A percentile compares a stretch with the other conserved stretches of the same genome.
Conservation (phyloP, 2,888 invertebrate species). For the Marasmarcha lunaedactyla region DNA sequence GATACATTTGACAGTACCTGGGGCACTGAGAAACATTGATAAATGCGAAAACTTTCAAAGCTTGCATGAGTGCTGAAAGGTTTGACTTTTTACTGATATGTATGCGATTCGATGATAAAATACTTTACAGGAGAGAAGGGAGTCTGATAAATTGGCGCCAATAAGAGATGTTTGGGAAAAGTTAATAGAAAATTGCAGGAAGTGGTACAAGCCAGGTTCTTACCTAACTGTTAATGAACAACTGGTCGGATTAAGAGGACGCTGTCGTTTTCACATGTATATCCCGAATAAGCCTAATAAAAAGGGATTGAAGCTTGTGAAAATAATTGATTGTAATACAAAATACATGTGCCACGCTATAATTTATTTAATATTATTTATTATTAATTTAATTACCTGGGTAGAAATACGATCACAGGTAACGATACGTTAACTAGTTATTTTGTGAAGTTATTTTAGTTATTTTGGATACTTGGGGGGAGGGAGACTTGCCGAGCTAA, state of each 20-base stretch:
- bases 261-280: constrained; percentile 14
- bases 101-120: constrained; percentile 10
- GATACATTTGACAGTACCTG: too few relatives aligned
- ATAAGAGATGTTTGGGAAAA: constrained; percentile 12
- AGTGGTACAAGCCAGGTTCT: constrained; percentile 13
- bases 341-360: too few relatives aligned
- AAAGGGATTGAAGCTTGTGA: constrained; percentile 14
- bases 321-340: too few relatives aligned
- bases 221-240: constrained; percentile 14
- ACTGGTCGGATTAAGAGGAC: constrained; percentile 13
- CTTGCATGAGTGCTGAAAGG: constrained; percentile 15
- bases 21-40: constrained; percentile 7
- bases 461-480: too few relatives aligned
- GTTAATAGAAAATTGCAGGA: constrained; percentile 11
- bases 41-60: constrained; percentile 8
- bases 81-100: constrained; percentile 12
- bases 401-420: too few relatives aligned
- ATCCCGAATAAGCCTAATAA: constrained; percentile 15
- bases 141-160: too few relatives aligned
- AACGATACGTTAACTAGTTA: too few relatives aligned
- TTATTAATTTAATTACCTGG: too few relatives aligned
- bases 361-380: too few relatives aligned
- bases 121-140: too few relatives aligned
- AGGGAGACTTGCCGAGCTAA: too few relatives aligned
- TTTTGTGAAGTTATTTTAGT: too few relatives aligned